A percentile compares a stretch with the other conserved stretches of the same genome.
phyloP scores from a whole-genome alignment of 1,140 invertebrate genomes.

The Diabrotica virgifera region DNA sequence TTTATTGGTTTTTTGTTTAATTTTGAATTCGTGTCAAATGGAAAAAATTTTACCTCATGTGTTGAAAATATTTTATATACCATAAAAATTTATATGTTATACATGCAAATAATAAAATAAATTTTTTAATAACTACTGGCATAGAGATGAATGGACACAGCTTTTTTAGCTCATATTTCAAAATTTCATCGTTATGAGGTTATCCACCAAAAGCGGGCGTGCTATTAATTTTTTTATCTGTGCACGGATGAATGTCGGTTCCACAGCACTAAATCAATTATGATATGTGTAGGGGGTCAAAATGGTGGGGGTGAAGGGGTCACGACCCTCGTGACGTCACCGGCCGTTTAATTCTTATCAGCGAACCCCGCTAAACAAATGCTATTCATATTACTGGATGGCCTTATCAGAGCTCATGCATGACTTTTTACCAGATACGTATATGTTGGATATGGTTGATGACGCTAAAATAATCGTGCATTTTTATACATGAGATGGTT shows the following conservation, averaged over 20 bases:
- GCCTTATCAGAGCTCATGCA: conserved; percentile 34
- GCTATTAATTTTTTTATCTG: conserved; percentile 25
- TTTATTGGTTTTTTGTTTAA: too few species aligned
- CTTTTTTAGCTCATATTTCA: conserved; percentile 1
- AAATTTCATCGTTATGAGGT: not conserved
- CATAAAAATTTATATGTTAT: too few species aligned
- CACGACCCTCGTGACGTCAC: conserved; percentile 28
- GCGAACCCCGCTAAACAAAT: conserved; percentile 32
- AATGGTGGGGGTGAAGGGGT: conserved; percentile 22
- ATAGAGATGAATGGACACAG: not conserved
- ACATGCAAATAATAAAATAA: too few species aligned
- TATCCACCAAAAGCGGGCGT: conserved; percentile 7
- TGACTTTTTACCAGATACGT: conserved; percentile 33
- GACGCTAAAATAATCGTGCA: not conserved
- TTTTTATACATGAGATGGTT: not conserved
- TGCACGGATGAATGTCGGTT: conserved; percentile 10
- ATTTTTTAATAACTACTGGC: too few species aligned
- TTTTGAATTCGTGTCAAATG: too few species aligned
- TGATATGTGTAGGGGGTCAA: conserved; percentile 23
- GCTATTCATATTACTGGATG: conserved; percentile 29
- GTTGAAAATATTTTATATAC: too few species aligned
- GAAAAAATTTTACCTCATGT: too few species aligned
- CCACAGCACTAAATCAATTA: conserved; percentile 32
- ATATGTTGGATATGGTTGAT: conserved; percentile 9
- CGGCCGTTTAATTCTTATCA: conserved; percentile 33